phyloP scores from a whole-genome alignment of 2,797 vertebrate genomes.

The Tympanoctomys barrerae region DNA sequence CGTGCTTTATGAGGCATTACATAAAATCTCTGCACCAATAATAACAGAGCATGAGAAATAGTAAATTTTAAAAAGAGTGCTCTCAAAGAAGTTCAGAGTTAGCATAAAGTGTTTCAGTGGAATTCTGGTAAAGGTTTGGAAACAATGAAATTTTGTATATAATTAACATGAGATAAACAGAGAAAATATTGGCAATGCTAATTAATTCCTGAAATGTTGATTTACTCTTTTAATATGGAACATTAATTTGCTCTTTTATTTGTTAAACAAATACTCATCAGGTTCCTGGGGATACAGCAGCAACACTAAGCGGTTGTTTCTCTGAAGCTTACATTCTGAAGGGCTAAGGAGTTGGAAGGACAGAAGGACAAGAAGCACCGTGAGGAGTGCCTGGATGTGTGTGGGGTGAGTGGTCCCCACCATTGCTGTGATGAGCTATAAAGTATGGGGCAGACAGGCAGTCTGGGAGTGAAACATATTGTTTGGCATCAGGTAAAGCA shows the following conservation, averaged over 20 bases:
- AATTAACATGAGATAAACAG: conserved; percentile 19
- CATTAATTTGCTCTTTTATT: background rate
- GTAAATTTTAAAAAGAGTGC: background rate
- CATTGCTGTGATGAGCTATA: background rate
- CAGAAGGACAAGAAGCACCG: background rate
- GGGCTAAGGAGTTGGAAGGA: background rate
- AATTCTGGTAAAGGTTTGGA: conserved; percentile 53
- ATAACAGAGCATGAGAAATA: conserved; percentile 10
- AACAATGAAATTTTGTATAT: background rate
- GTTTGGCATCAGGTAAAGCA: background rate
- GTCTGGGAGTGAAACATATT: background rate
- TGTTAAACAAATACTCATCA: background rate
- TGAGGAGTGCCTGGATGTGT: too few species aligned
- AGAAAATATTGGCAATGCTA: background rate
- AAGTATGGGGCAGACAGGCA: background rate
- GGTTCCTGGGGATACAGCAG: background rate
- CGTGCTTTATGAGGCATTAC: background rate
- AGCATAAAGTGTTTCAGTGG: background rate
- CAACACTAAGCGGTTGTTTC: background rate
- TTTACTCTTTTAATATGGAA: background rate
- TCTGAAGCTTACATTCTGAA: conserved; percentile 1
- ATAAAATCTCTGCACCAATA: background rate
- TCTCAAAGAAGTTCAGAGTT: background rate
- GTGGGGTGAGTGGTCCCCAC: background rate
- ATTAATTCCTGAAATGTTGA: background rate